Percentiles rank a stretch among this genome's conserved stretches.
Conservation (phyloP, 1,140 invertebrate species). For the Tetramorium simillimum region DNA sequence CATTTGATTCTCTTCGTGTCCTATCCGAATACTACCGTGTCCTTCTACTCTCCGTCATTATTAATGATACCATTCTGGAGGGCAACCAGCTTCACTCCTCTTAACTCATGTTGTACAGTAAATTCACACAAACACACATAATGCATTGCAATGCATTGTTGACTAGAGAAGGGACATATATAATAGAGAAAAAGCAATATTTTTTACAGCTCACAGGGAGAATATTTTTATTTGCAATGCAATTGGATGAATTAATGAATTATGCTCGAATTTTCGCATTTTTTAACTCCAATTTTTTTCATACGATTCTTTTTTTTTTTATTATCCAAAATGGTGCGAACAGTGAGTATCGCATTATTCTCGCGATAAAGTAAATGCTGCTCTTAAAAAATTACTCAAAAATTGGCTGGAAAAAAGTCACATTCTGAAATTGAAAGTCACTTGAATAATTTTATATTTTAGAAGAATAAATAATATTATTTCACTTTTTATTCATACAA, state of each 20-base stretch:
- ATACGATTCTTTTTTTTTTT: not conserved
- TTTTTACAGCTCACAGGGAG: not conserved
- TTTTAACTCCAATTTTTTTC: not conserved
- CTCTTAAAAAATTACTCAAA: not conserved
- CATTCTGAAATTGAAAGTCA: not conserved
- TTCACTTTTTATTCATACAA: not conserved
- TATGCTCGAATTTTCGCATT: not conserved
- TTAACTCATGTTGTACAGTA: slow-evolving; percentile 14
- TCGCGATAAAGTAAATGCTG: not conserved
- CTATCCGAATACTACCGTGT: slow-evolving; percentile 14
- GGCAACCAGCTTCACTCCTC: slow-evolving; percentile 1
- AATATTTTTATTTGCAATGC: slow-evolving; percentile 12
- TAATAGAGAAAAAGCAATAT: not conserved
- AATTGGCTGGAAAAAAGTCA: not conserved
- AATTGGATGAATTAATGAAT: not conserved
- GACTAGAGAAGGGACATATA: not conserved
- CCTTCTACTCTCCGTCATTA: slow-evolving; percentile 46
- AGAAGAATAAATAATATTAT: not conserved
- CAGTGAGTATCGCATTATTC: not conserved
- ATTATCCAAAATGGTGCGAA: not conserved
- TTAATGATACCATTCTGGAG: slow-evolving; percentile 64
- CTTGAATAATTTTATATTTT: not conserved
- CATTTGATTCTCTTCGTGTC: slow-evolving; percentile 34
- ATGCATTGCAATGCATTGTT: slow-evolving; percentile 10
- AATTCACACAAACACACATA: not conserved